Evolutionary conservation across 2,888 invertebrate species (phyloP).

Genomic region (Aelia acuminata): DNA sequence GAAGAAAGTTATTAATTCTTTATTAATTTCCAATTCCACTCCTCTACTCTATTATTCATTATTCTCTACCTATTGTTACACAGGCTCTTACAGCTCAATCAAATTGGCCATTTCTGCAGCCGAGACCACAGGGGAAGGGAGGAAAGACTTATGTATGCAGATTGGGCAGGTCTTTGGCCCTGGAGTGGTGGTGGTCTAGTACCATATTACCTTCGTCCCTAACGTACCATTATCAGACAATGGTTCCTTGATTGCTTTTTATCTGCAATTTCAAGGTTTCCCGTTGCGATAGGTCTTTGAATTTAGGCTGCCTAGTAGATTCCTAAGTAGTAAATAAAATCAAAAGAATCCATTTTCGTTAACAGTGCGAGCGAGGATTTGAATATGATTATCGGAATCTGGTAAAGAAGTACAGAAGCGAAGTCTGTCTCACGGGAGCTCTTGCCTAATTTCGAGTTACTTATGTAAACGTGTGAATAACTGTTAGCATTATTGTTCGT

Average conservation of each 20-base stretch:
- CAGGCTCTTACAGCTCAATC: neutral
- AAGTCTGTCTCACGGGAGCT: no score
- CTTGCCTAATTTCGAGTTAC: no score
- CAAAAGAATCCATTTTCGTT: neutral
- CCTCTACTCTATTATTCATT: neutral
- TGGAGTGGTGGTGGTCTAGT: neutral
- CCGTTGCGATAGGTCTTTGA: neutral
- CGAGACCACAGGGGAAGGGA: conserved; percentile 14
- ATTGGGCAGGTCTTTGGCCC: neutral
- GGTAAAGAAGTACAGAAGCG: no score
- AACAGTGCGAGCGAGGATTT: neutral
- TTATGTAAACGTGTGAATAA: no score
- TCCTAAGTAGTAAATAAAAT: neutral
- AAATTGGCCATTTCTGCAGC: neutral
- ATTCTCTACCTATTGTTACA: neutral
- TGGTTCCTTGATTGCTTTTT: conserved; percentile 30
- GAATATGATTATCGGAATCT: no score
- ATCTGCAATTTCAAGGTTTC: neutral
- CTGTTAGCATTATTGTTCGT: no score
- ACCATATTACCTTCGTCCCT: neutral
- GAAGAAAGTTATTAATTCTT: no score
- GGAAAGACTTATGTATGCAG: neutral
- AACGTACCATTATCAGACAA: neutral
- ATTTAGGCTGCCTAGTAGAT: neutral
- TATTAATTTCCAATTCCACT: no score